Conservation (phyloP, 1,140 invertebrate species). For the Archivesica marissinica region DNA sequence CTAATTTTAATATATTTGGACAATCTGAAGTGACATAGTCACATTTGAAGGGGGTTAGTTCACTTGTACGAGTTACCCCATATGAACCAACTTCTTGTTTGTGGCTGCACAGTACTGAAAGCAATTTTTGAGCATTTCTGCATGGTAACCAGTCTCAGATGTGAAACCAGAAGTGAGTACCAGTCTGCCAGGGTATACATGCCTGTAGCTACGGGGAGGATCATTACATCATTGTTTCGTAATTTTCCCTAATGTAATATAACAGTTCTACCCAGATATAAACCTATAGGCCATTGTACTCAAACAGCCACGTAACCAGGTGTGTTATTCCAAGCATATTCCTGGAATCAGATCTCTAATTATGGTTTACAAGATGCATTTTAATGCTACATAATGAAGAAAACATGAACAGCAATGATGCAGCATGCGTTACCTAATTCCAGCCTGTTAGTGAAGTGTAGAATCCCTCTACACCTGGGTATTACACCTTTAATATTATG, state of each 20-base stretch:
- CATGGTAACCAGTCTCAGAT: neutral
- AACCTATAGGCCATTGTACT: neutral
- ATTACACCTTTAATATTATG: neutral
- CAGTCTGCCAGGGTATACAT: neutral
- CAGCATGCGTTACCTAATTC: neutral
- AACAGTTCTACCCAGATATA: conserved; percentile 7
- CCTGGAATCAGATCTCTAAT: neutral
- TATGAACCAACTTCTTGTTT: too few species aligned
- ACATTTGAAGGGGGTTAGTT: too few species aligned
- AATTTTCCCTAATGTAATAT: conserved; percentile 10
- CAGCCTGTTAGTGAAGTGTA: neutral
- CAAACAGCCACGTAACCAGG: neutral
- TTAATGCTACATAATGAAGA: conserved; percentile 13
- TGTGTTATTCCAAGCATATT: neutral
- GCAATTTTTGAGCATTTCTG: too few species aligned
- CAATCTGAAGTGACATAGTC: too few species aligned
- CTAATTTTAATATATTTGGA: too few species aligned
- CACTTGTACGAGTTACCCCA: too few species aligned
- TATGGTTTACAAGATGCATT: conserved; percentile 2
- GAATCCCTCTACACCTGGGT: conserved; percentile 7
- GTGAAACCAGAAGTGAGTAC: conserved; percentile 1
- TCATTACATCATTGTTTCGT: conserved; percentile 21
- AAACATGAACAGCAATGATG: neutral
- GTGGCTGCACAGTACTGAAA: too few species aligned
- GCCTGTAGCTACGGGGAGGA: neutral